Conservation (phyloP, 92 coral and sea anemone species). For the Isaurus tuberculatus region DNA sequence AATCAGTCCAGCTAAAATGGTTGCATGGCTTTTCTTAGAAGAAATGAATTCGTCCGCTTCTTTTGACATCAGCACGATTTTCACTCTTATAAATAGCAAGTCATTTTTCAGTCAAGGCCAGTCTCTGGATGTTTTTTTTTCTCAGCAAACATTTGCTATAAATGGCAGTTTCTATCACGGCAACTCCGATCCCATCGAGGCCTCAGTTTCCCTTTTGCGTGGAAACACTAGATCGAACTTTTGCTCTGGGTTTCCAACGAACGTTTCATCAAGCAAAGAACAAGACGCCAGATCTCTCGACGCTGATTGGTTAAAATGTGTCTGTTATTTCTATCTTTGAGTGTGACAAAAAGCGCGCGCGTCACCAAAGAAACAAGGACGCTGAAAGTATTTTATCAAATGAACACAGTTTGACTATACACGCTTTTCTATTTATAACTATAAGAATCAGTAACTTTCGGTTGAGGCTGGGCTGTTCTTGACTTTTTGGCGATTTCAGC, state of each 20-base stretch:
- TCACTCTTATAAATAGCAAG: not conserved
- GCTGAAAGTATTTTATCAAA: not conserved
- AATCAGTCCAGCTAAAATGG: conserved; percentile 57
- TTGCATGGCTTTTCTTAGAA: conserved; percentile 15
- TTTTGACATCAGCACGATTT: conserved; percentile 33
- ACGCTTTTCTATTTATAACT: no score
- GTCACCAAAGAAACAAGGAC: conserved; percentile 34
- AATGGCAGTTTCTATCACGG: not conserved
- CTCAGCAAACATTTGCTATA: not conserved
- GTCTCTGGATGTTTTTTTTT: not conserved
- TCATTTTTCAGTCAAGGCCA: not conserved
- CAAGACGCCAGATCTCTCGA: conserved; percentile 78
- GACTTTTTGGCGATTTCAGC: no score
- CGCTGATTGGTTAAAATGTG: conserved; percentile 78
- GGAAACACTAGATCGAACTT: not conserved
- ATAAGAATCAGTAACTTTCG: no score
- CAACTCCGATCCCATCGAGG: not conserved
- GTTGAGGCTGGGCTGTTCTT: no score
- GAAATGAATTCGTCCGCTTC: conserved; percentile 19
- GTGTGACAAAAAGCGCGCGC: conserved; percentile 78
- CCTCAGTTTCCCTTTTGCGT: not conserved
- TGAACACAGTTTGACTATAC: no score
- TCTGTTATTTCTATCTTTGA: conserved; percentile 61
- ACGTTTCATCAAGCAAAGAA: conserved; percentile 59
- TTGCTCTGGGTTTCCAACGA: conserved; percentile 59